Evolutionary conservation across 1,140 invertebrate genomes (phyloP).

Genomic region (Vanessa tameamea): DNA sequence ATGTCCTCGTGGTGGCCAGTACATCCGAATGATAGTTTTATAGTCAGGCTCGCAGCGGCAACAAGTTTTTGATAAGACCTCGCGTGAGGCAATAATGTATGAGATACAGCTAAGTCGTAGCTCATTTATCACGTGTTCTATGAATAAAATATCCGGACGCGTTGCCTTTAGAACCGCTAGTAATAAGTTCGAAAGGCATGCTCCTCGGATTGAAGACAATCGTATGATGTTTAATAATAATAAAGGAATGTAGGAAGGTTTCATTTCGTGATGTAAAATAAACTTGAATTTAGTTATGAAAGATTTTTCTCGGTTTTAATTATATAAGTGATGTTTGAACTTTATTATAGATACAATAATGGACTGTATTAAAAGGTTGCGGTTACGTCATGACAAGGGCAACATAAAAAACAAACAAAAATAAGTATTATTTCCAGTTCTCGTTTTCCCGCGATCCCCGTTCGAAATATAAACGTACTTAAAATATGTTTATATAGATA

Average conservation of each 20-base stretch:
- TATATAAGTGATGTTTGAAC: too few relatives aligned
- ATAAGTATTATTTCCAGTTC: too few relatives aligned
- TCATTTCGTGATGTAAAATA: too few relatives aligned
- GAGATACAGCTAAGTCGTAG: constrained; percentile 64
- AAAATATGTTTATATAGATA: too few relatives aligned
- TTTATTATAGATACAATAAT: too few relatives aligned
- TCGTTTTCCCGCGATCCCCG: too few relatives aligned
- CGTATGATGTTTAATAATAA: background rate
- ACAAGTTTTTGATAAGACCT: constrained; percentile 75
- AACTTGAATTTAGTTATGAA: too few relatives aligned
- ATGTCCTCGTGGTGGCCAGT: constrained; percentile 57
- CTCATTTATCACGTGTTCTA: constrained; percentile 74
- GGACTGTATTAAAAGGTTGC: too few relatives aligned
- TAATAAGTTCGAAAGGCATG: constrained; percentile 40
- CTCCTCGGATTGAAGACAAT: background rate
- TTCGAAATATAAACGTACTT: too few relatives aligned
- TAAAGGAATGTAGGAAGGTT: constrained; percentile 13
- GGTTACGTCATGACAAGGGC: too few relatives aligned
- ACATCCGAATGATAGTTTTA: constrained; percentile 58
- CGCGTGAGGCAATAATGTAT: constrained; percentile 75
- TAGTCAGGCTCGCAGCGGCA: constrained; percentile 57
- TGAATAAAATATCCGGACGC: constrained; percentile 73
- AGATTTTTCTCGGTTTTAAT: too few relatives aligned
- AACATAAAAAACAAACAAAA: too few relatives aligned
- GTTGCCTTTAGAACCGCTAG: constrained; percentile 50